A percentile compares a stretch with the other conserved stretches of the same genome.
Evolutionary conservation across 1,140 invertebrate genomes (phyloP).

Genomic region (Drosophila biarmipes): DNA sequence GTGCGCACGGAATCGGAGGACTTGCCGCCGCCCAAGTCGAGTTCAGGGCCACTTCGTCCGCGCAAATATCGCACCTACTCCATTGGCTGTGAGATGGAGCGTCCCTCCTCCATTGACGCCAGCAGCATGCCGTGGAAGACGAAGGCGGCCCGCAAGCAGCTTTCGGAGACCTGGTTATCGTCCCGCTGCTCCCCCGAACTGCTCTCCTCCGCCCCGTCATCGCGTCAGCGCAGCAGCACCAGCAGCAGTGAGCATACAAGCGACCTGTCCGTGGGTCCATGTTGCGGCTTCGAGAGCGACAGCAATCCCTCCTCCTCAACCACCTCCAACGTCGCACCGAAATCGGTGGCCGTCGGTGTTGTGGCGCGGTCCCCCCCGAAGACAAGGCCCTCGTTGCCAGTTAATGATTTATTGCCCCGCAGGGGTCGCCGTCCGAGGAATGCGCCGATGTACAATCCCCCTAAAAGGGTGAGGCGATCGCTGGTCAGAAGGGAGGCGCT

Average conservation of each 20-base stretch:
- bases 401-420: slow-evolving; percentile 4
- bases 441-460: slow-evolving; percentile 14
- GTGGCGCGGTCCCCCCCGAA: slow-evolving; percentile 45
- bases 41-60: slow-evolving; percentile 22
- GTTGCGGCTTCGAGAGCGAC: slow-evolving; percentile 55
- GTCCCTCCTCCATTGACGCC: slow-evolving; percentile 4
- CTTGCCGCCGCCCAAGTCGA: slow-evolving; percentile 19
- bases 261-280: slow-evolving; percentile 61
- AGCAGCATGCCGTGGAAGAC: slow-evolving; percentile 61
- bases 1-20: slow-evolving; percentile 10
- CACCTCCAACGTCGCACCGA: slow-evolving; percentile 1
- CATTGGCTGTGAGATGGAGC: background rate
- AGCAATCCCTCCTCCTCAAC: slow-evolving; percentile 26
- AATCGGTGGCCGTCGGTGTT: background rate
- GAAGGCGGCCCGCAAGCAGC: slow-evolving; percentile 67
- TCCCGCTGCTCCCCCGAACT: slow-evolving; percentile 6
- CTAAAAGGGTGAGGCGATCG: slow-evolving; percentile 27
- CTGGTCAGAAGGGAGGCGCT: background rate
- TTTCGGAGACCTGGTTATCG: slow-evolving; percentile 37
- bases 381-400: background rate
- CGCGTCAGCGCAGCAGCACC: background rate
- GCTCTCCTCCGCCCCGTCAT: background rate
- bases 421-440: slow-evolving; percentile 25
- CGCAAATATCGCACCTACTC: slow-evolving; percentile 30
- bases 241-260: slow-evolving; percentile 31